A percentile compares a stretch with the other conserved stretches of the same genome.
Evolutionary conservation across 2,888 invertebrate genomes (phyloP).

Genomic region (Boloria euphrosyne): DNA sequence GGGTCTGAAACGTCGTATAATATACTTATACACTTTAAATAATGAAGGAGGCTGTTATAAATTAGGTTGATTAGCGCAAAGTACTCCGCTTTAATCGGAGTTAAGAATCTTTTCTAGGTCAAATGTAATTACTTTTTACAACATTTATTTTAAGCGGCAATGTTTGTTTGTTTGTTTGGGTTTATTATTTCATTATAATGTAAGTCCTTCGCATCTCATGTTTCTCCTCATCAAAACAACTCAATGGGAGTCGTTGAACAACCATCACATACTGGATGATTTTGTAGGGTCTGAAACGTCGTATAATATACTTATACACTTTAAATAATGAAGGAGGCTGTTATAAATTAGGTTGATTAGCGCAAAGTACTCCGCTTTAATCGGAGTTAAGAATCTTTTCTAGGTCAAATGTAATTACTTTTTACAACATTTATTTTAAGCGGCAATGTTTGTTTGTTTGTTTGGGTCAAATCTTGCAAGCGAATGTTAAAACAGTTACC

Average conservation of each 20-base stretch:
- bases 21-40: slow-evolving; percentile 9
- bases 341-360: slow-evolving; percentile 21
- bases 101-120: slow-evolving; percentile 22
- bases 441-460: too few species aligned
- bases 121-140: slow-evolving; percentile 13
- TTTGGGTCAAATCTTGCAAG: too few species aligned
- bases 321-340: slow-evolving; percentile 14
- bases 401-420: slow-evolving; percentile 18
- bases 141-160: too few species aligned
- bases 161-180: too few species aligned
- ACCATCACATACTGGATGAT: too few species aligned
- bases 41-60: slow-evolving; percentile 12
- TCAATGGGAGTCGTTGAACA: too few species aligned
- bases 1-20: neutral
- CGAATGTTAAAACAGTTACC: too few species aligned
- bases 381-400: slow-evolving; percentile 15
- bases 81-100: slow-evolving; percentile 3
- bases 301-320: neutral
- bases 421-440: neutral
- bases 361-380: slow-evolving; percentile 10
- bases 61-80: slow-evolving; percentile 22
- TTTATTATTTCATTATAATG: too few species aligned
- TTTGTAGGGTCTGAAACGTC: neutral
- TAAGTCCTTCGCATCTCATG: too few species aligned
- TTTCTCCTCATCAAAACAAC: too few species aligned